Conservation (phyloP, 2,797 vertebrate species). For the Geotrypetes seraphini region DNA sequence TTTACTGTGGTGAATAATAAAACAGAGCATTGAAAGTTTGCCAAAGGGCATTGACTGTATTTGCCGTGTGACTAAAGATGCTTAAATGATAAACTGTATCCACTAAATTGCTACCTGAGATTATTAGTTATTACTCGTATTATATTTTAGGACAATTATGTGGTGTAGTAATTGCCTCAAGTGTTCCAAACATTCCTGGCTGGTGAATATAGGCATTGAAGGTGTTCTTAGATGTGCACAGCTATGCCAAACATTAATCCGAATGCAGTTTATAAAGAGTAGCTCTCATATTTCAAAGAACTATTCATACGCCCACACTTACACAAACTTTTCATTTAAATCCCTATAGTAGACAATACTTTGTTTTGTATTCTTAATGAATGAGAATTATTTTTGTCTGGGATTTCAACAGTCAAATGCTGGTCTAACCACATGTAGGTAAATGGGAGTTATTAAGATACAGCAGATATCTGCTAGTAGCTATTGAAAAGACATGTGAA, state of each 20-base stretch:
- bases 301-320: constrained; percentile 37
- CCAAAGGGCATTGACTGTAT: constrained; percentile 1
- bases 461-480: too few relatives aligned
- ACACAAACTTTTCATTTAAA: constrained; percentile 36
- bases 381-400: too few relatives aligned
- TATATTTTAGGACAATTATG: constrained; percentile 14
- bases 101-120: constrained; percentile 19
- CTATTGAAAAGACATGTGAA: too few relatives aligned
- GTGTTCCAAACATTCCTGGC: constrained; percentile 26
- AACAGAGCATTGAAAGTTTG: constrained; percentile 2
- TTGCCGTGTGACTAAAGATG: constrained; percentile 10
- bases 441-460: too few relatives aligned
- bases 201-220: constrained; percentile 12
- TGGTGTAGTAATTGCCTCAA: neutral
- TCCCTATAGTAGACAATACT: constrained; percentile 30
- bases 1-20: constrained; percentile 18
- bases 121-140: constrained; percentile 15
- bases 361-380: constrained; percentile 42
- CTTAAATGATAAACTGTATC: constrained; percentile 9
- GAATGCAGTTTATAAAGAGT: constrained; percentile 43
- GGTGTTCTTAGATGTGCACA: constrained; percentile 15
- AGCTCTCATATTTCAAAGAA: constrained; percentile 51
- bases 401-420: too few relatives aligned
- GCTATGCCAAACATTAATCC: constrained; percentile 27
- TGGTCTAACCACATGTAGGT: too few relatives aligned